These are phyloP conservation scores for Varanus salvator DNA, from an alignment of 2,113 vertebrate genomes.

Conservation along the genomic window DNA sequence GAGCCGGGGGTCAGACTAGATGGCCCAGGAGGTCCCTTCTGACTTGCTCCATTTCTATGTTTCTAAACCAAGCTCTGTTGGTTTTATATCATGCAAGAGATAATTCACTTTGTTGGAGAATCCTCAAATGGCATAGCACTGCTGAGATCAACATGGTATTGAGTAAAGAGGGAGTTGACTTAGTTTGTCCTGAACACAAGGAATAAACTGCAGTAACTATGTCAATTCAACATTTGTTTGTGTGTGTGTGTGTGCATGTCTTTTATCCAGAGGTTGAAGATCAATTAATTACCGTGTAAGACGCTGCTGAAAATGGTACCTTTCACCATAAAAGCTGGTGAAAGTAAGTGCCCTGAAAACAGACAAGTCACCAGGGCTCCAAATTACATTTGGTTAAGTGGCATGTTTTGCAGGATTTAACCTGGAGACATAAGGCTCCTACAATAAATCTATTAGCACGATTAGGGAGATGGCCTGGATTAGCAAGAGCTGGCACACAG, in stretches of 20 bases:
- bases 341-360: neutral
- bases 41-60: too few relatives aligned
- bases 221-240: neutral
- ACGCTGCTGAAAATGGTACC: neutral
- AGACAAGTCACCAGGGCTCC: neutral
- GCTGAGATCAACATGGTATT: neutral
- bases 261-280: neutral
- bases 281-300: neutral
- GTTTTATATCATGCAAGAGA: neutral
- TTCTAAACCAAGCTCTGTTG: neutral
- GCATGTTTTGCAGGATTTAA: slow-evolving; percentile 65
- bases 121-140: neutral
- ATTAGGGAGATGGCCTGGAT: slow-evolving; percentile 71
- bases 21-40: too few relatives aligned
- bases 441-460: slow-evolving; percentile 71
- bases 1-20: too few relatives aligned
- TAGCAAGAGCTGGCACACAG: slow-evolving; percentile 41
- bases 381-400: slow-evolving; percentile 57
- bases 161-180: too few relatives aligned
- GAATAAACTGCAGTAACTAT: neutral
- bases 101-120: neutral
- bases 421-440: slow-evolving; percentile 66
- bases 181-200: neutral
- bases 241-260: too few relatives aligned
- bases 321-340: neutral